A percentile compares a stretch with the other conserved stretches of the same genome.
These are phyloP conservation scores for Formica exsecta DNA, from an alignment of 1,140 invertebrate species.

Conservation along the genomic window DNA sequence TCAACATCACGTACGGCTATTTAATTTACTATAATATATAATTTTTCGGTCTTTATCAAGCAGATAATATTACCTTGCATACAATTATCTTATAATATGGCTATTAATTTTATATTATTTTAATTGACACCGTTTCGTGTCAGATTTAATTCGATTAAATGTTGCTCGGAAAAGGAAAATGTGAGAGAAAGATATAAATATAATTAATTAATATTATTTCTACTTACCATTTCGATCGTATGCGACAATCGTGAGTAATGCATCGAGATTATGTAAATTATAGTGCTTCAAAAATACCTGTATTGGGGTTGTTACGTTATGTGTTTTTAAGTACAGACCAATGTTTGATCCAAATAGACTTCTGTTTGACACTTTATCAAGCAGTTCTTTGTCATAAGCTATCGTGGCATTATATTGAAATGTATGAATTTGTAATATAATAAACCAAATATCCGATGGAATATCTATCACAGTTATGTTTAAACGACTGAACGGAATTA, in stretches of 20 bases:
- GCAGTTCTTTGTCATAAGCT: constrained; percentile 84
- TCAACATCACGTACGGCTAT: constrained; percentile 32
- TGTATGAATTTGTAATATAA: constrained; percentile 90
- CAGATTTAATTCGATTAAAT: constrained; percentile 47
- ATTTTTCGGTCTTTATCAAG: constrained; percentile 54
- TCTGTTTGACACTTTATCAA: constrained; percentile 80
- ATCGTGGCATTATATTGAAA: constrained; percentile 88
- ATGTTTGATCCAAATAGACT: constrained; percentile 88
- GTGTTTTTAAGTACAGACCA: constrained; percentile 86
- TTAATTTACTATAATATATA: constrained; percentile 50
- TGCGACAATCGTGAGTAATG: constrained; percentile 86
- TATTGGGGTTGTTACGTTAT: constrained; percentile 43
- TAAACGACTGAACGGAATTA: constrained; percentile 75
- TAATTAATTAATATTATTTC: constrained; percentile 44
- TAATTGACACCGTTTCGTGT: constrained; percentile 24
- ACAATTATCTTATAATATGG: constrained; percentile 16
- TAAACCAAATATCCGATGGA: constrained; percentile 86
- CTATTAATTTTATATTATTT: constrained; percentile 57
- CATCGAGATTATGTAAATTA: constrained; percentile 82
- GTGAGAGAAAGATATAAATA: neutral
- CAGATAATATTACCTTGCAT: constrained; percentile 26
- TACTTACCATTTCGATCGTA: constrained; percentile 87
- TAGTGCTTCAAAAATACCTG: constrained; percentile 84
- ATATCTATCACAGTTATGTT: constrained; percentile 86
- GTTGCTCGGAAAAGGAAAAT: constrained; percentile 11